These are phyloP conservation scores for Aporrectodea caliginosa DNA, from an alignment of 1,140 invertebrate genomes.

Conservation along the genomic window DNA sequence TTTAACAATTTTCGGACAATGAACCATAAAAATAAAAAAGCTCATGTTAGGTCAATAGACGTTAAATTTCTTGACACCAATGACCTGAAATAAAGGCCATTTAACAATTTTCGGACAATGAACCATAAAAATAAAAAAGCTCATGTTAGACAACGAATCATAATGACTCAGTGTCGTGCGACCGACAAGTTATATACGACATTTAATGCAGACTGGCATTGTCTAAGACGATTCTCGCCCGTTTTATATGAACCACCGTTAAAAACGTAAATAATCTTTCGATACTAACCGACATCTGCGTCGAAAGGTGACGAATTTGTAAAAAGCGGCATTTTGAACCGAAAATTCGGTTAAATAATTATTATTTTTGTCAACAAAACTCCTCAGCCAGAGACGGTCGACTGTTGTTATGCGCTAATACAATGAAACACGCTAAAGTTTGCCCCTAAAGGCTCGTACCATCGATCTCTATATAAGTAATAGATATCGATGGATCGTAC, in stretches of 20 bases:
- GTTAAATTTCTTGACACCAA: too few relatives aligned
- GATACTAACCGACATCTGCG: slow-evolving; percentile 67
- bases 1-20: neutral
- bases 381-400: slow-evolving; percentile 1
- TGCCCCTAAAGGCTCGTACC: neutral
- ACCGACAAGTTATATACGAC: too few relatives aligned
- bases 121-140: neutral
- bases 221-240: neutral
- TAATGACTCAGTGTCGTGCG: too few relatives aligned
- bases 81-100: too few relatives aligned
- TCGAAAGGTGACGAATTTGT: slow-evolving; percentile 67
- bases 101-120: neutral
- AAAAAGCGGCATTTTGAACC: slow-evolving; percentile 58
- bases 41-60: neutral
- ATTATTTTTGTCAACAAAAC: slow-evolving; percentile 1
- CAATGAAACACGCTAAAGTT: neutral
- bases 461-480: too few relatives aligned
- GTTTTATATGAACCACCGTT: neutral
- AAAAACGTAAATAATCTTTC: neutral
- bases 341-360: slow-evolving; percentile 10
- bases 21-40: neutral
- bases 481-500: too few relatives aligned
- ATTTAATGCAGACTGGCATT: neutral
- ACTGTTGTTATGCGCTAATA: neutral
- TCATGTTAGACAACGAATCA: neutral